Base-by-base conservation (phyloP, 2,797 vertebrate species). In the Muscicapa striata region DNA sequence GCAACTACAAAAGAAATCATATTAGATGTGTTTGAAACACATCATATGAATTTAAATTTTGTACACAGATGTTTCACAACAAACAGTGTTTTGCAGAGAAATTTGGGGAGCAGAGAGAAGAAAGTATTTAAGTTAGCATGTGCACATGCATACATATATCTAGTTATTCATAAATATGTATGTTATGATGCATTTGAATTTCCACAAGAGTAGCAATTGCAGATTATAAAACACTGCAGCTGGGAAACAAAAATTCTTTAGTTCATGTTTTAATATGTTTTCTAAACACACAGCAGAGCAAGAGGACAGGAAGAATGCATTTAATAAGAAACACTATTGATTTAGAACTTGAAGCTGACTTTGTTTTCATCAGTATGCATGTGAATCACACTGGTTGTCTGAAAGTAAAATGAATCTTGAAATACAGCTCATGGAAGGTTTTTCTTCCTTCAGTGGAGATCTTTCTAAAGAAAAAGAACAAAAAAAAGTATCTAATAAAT, bases 11-110 rank as follows among this genome's bases (percentile, higher is more conserved):
- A 95, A 85, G n/a, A 32, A 67, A 83, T 83, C 14, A 14, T 24
- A 54, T 73, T 88, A 80, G 48, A 62, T 69, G 30, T 48, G 27
- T 73, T 89, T 72, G 78, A 79, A 93, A 83, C 15, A 63, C 55
- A 92, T 61, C 54, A 16, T 52, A 78, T 70, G 40, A 59, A 86
- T 89, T 69, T 66, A 72, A 83, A 80, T 95, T 89, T 70, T 86
- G 34, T 82, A 77, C 40, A 73, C 55, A 70, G 63, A 67, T 79
- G 30, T 88, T 88, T 84, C 70, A 89, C 21, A 69, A 57, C 29
- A 73, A 62, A 29, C 5, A 78, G 26, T 26, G 8, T 43, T 91
- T 81, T 81, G 5, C 40, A 81, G 86, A 90, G 20, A 86, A 89
- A 49, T 55, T 3, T 24, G 19, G 26, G 23, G 17, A 81, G 18